Evolutionary conservation across 2,113 vertebrate species (phyloP).

Genomic region (Hydrochoerus hydrochaeris): DNA sequence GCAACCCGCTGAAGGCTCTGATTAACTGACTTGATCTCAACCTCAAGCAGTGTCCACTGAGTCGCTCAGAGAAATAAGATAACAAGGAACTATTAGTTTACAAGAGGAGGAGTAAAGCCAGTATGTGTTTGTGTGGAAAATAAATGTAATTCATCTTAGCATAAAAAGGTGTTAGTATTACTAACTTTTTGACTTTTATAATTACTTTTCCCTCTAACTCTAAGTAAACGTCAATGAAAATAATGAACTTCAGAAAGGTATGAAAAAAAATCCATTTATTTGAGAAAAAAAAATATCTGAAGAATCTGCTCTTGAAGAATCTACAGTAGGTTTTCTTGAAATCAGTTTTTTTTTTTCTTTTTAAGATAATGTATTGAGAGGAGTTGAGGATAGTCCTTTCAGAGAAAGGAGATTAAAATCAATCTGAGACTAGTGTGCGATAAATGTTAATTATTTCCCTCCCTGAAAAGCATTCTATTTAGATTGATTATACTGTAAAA

Average conservation of each 20-base stretch:
- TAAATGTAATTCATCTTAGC: slow-evolving; percentile 15
- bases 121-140: slow-evolving; percentile 23
- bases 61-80: slow-evolving; percentile 31
- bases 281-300: background rate
- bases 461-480: background rate
- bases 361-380: background rate
- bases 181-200: background rate
- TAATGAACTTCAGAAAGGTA: background rate
- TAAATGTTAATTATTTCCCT: background rate
- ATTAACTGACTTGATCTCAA: slow-evolving; percentile 71
- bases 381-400: background rate
- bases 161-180: background rate
- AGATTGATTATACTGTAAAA: background rate
- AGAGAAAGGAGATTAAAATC: background rate
- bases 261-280: background rate
- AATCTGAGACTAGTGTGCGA: background rate
- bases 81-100: slow-evolving; percentile 39
- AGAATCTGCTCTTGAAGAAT: background rate
- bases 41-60: slow-evolving; percentile 66
- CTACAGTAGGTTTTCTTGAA: background rate
- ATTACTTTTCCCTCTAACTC: background rate
- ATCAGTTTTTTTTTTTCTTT: background rate
- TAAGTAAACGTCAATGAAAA: slow-evolving; percentile 16
- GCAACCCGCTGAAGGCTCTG: slow-evolving; percentile 55
- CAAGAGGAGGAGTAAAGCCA: background rate